Evolutionary conservation across 2,888 invertebrate genomes (phyloP).

Genomic region (Ectemnius lituratus): DNA sequence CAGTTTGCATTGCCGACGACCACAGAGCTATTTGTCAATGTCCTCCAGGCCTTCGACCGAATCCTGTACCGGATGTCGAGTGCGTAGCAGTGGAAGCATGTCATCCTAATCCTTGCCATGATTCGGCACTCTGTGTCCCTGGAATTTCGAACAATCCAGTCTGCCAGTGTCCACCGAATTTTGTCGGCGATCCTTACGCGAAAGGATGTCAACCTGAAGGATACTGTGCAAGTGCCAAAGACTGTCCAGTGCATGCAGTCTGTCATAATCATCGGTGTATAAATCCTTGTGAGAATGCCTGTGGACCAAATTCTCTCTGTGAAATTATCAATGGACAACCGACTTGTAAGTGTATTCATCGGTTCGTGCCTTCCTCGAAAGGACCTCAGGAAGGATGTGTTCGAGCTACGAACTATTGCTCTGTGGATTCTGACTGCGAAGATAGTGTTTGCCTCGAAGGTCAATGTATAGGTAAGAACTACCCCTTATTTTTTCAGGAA

Average conservation of each 20-base stretch:
- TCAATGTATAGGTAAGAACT: constrained; percentile 84
- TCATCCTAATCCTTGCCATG: constrained; percentile 88
- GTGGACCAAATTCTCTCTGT: constrained; percentile 90
- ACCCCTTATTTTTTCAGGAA: neutral
- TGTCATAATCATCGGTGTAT: constrained; percentile 86
- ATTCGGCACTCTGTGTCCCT: constrained; percentile 88
- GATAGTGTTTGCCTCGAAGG: constrained; percentile 89
- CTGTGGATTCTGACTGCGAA: constrained; percentile 86
- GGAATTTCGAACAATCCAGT: constrained; percentile 83
- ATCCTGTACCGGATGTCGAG: constrained; percentile 90
- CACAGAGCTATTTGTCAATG: constrained; percentile 91
- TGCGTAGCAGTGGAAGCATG: constrained; percentile 87
- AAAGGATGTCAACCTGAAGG: constrained; percentile 89
- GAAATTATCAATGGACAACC: constrained; percentile 87
- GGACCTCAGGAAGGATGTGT: constrained; percentile 85
- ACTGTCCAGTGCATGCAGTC: constrained; percentile 87
- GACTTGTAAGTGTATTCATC: constrained; percentile 88
- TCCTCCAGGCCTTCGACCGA: constrained; percentile 89
- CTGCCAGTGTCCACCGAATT: constrained; percentile 89
- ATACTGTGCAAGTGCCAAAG: constrained; percentile 86
- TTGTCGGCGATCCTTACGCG: constrained; percentile 86
- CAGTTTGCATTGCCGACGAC: constrained; percentile 92
- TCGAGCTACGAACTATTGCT: constrained; percentile 84
- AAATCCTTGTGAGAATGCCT: constrained; percentile 90
- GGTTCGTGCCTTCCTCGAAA: constrained; percentile 85